Conservation (phyloP, 2,888 invertebrate genomes). For the Tholera decimalis region DNA sequence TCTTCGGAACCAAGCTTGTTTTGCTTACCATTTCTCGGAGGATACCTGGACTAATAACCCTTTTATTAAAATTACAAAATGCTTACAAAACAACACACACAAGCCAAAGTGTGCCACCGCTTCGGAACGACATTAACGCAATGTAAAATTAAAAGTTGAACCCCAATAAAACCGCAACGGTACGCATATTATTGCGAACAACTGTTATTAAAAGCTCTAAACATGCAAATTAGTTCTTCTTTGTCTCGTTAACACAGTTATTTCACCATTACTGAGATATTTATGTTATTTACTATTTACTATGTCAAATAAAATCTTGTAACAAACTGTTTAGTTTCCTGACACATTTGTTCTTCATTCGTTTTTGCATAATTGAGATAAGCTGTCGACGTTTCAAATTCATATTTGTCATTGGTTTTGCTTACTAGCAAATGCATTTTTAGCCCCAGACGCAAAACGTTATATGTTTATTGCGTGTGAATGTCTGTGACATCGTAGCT, state of each 20-base stretch:
- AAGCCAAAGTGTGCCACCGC: background rate
- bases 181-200: constrained; percentile 34
- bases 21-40: too few species aligned
- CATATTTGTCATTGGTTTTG: background rate
- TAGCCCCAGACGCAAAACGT: too few species aligned
- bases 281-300: constrained; percentile 34
- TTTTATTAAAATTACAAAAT: background rate
- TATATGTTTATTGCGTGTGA: too few species aligned
- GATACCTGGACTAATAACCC: too few species aligned
- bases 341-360: constrained; percentile 12
- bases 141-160: constrained; percentile 29
- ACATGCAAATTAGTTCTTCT: constrained; percentile 41
- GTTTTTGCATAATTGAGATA: constrained; percentile 11
- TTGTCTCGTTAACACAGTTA: constrained; percentile 46
- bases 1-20: too few species aligned
- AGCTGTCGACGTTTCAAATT: background rate
- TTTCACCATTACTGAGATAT: constrained; percentile 34
- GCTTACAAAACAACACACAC: constrained; percentile 7
- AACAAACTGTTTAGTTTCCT: constrained; percentile 29
- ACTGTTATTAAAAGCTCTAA: constrained; percentile 47
- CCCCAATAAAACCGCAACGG: constrained; percentile 48
- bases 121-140: constrained; percentile 10
- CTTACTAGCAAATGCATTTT: background rate
- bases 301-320: constrained; percentile 41
- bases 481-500: too few species aligned